Conservation (phyloP, 2,113 vertebrate genomes). For the Cynoglossus semilaevis region DNA sequence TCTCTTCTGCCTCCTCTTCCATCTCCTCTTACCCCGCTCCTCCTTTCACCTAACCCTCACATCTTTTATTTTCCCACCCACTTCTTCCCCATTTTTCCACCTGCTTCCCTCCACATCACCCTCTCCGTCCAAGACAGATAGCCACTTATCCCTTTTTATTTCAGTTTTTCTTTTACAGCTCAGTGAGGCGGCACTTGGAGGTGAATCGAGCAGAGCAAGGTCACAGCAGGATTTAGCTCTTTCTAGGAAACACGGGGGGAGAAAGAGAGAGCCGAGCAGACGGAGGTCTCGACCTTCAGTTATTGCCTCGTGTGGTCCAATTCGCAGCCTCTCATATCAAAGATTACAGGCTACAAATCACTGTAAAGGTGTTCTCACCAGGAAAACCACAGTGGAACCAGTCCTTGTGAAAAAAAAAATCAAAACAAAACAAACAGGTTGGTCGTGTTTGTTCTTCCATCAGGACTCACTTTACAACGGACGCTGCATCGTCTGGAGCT, state of each 20-base stretch:
- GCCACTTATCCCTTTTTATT: constrained; percentile 31
- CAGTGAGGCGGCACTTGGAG: background rate
- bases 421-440: background rate
- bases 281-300: constrained; percentile 13
- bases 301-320: constrained; percentile 14
- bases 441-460: no score
- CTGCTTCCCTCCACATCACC: background rate
- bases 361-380: background rate
- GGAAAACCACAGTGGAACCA: background rate
- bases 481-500: no score
- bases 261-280: background rate
- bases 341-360: constrained; percentile 21
- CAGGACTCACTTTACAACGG: no score
- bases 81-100: background rate
- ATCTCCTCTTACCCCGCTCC: background rate
- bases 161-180: constrained; percentile 33
- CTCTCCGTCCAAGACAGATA: constrained; percentile 18
- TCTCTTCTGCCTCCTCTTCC: background rate
- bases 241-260: constrained; percentile 10
- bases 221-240: constrained; percentile 23
- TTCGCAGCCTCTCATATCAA: constrained; percentile 13
- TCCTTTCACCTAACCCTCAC: background rate
- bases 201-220: constrained; percentile 32
- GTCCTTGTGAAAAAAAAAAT: background rate
- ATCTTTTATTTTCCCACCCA: no score